Percentiles rank a stretch among this genome's conserved stretches.
Evolutionary conservation across 2,797 vertebrate species (phyloP).

Genomic region (Danio choprae): DNA sequence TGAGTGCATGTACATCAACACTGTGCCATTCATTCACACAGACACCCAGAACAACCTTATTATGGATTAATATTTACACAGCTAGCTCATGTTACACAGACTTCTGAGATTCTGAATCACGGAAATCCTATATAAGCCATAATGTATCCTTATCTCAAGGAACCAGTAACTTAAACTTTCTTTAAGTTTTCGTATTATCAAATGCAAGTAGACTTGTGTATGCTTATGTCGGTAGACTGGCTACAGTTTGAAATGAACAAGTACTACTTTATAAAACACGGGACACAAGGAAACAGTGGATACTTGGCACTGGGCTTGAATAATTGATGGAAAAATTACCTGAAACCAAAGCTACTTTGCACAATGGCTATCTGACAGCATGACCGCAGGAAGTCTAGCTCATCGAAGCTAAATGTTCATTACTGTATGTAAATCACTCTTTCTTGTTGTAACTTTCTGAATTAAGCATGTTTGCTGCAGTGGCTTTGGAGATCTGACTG

Average conservation of each 20-base stretch:
- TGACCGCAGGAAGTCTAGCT: slow-evolving; percentile 35
- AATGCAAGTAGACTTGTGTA: not conserved
- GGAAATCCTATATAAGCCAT: slow-evolving; percentile 4
- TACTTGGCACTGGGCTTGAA: slow-evolving; percentile 14
- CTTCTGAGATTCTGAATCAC: too few species aligned
- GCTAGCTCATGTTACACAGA: too few species aligned
- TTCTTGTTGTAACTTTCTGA: not conserved
- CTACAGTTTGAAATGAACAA: not conserved
- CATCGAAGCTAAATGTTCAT: not conserved
- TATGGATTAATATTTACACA: too few species aligned
- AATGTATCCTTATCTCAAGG: too few species aligned
- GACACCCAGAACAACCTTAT: too few species aligned
- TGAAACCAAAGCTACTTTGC: slow-evolving; percentile 32
- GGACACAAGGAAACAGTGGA: slow-evolving; percentile 16
- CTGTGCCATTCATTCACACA: too few species aligned
- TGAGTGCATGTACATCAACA: too few species aligned
- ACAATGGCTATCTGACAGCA: slow-evolving; percentile 53
- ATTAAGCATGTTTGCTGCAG: not conserved
- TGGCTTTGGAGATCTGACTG: not conserved
- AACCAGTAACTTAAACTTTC: too few species aligned
- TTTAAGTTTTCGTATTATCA: not conserved
- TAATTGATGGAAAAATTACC: slow-evolving; percentile 34
- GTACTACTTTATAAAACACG: slow-evolving; percentile 14
- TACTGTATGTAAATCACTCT: not conserved
- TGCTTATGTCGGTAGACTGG: too few species aligned